These are phyloP conservation scores for Drosophila neoperkinsi DNA, from an alignment of 2,888 invertebrate genomes.

Conservation along the genomic window DNA sequence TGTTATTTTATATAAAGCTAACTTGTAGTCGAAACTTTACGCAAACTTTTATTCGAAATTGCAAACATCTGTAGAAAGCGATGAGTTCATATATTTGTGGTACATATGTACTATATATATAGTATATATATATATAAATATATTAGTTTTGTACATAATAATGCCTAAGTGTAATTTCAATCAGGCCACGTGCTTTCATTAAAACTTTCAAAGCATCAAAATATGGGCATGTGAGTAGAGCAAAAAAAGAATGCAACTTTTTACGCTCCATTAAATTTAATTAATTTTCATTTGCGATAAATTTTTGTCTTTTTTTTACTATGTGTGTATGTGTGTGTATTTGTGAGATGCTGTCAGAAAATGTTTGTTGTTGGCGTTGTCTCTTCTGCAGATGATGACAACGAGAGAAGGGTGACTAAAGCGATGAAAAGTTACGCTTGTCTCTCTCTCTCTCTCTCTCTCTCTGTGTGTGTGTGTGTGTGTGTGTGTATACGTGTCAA, in stretches of 20 bases:
- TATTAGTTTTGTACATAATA: background rate
- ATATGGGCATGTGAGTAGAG: constrained; percentile 7
- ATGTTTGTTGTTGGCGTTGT: constrained; percentile 20
- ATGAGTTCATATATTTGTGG: background rate
- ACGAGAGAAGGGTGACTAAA: constrained; percentile 4
- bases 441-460: background rate
- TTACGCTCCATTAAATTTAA: constrained; percentile 75
- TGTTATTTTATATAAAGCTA: background rate
- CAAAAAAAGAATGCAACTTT: constrained; percentile 48
- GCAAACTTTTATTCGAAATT: background rate
- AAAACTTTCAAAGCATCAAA: constrained; percentile 13
- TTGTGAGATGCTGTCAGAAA: constrained; percentile 55
- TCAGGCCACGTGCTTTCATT: constrained; percentile 15
- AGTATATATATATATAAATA: background rate
- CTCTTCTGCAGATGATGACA: constrained; percentile 27
- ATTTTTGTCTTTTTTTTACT: constrained; percentile 49
- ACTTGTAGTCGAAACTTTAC: background rate
- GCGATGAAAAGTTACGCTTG: constrained; percentile 33
- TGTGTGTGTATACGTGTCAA: constrained; percentile 21
- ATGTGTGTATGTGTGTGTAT: background rate
- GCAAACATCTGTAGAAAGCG: background rate
- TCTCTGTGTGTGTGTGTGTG: constrained; percentile 15
- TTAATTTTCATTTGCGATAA: constrained; percentile 72
- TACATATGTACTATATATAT: background rate
- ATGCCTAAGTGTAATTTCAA: constrained; percentile 11